Base-by-base conservation (phyloP, 2,797 vertebrate species). In the Cercopithecus diana region DNA sequence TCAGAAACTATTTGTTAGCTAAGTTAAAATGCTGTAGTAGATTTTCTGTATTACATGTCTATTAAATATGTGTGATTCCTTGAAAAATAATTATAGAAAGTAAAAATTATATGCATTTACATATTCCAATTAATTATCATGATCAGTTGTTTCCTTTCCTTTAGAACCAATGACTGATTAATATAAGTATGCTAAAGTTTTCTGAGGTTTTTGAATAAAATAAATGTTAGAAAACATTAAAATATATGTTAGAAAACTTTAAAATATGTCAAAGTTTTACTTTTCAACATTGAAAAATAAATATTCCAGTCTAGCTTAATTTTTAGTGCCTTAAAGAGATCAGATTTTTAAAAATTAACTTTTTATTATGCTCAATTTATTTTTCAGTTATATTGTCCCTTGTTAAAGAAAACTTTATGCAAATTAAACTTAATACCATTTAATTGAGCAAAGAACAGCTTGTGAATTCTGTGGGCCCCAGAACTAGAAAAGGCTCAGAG, bases 311-410 rank as follows among this genome's bases (percentile, higher is more conserved):
- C 39, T 88, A 75, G 43, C 70, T 97, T 98, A 98, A 96, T 97
- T 97, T 98, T 97, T 93, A 86, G 52, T 94, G n/a, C 86, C 75
- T 98, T 98, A 94, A 90, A 98, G 80, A 97, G 17, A 94, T 97
- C 84, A 95, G 86, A 89, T 98, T 73, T 98, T 98, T 98, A 98
- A 98, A 98, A 98, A 97, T 98, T 96, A 98, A 98, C 67, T 89
- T 98, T 96, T 97, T 97, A 98, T 96, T 98, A 98, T 93, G 95
- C 33, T 72, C 93, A 97, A 98, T 98, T 98, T 98, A 97, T 88
- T 97, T 98, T 97, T 96, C 98, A 98, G 97, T 98, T 97, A 95
- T 97, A 96, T 93, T 98, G 77, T 58, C 33, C 92, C 95, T 97
- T 94, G 96, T 98, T 28, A 26, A 36, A 36, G 22, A 11, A 52